Conservation (phyloP, 2,888 invertebrate genomes). For the Cheilosia grossa region DNA sequence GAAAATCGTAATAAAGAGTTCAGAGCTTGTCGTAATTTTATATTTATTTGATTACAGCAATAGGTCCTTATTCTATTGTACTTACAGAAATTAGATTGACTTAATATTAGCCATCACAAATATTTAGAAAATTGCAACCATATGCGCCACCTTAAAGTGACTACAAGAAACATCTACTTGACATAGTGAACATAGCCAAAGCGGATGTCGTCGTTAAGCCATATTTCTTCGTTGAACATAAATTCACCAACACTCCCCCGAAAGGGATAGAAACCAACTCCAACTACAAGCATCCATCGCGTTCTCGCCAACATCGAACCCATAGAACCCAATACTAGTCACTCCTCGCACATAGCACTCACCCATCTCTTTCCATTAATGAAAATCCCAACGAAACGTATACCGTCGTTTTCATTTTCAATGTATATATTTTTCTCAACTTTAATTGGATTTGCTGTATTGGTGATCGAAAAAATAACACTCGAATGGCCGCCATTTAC, state of each 20-base stretch:
- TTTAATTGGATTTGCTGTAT: conserved; percentile 75
- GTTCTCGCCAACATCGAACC: background rate
- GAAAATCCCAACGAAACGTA: conserved; percentile 48
- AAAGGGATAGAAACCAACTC: conserved; percentile 18
- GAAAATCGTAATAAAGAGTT: too few species aligned
- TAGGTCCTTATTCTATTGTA: too few species aligned
- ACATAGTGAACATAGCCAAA: conserved; percentile 51
- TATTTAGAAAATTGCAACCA: background rate
- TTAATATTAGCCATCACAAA: too few species aligned
- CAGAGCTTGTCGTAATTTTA: too few species aligned
- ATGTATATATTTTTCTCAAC: conserved; percentile 73
- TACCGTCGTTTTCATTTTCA: conserved; percentile 46
- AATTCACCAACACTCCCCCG: conserved; percentile 48
- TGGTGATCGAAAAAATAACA: conserved; percentile 75
- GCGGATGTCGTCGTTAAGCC: conserved; percentile 66
- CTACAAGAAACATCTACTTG: background rate
- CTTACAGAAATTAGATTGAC: too few species aligned
- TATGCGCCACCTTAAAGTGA: conserved; percentile 2
- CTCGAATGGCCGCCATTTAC: conserved; percentile 77
- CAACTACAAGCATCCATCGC: conserved; percentile 1
- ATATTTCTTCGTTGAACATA: conserved; percentile 52
- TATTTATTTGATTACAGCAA: too few species aligned
- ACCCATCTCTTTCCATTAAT: conserved; percentile 44
- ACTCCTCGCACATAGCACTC: conserved; percentile 27
- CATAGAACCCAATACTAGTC: background rate